A percentile compares a stretch with the other conserved stretches of the same genome.
phyloP scores from a whole-genome alignment of 2,113 vertebrate species.

The Ploceus nigricollis region DNA sequence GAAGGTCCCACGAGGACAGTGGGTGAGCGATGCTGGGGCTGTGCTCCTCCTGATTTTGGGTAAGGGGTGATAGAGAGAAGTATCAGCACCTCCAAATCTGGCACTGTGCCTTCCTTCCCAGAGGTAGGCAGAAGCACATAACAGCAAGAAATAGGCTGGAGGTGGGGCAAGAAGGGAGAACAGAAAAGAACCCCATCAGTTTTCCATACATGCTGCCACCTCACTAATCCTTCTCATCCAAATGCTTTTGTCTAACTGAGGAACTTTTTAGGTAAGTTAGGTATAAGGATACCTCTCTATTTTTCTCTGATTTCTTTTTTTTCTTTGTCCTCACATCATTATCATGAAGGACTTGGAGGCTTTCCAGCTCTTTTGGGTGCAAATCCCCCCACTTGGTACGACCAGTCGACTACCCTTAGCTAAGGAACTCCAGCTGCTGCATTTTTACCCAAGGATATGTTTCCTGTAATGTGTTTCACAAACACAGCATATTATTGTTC shows the following conservation, averaged over 20 bases:
- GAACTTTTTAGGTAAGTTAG: background rate
- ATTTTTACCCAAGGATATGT: background rate
- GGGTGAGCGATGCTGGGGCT: rapidly evolving
- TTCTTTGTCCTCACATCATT: background rate
- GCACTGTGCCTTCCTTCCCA: background rate
- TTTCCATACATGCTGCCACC: background rate
- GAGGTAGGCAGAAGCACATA: background rate
- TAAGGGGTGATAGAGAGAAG: background rate
- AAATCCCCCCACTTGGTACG: background rate
- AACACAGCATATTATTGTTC: background rate
- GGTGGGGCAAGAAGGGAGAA: background rate
- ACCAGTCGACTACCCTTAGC: background rate
- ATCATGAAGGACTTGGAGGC: background rate
- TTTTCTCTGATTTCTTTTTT: background rate
- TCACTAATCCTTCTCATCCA: background rate
- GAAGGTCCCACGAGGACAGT: background rate
- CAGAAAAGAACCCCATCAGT: background rate
- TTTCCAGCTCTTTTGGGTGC: background rate
- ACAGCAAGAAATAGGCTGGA: background rate
- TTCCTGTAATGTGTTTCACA: background rate
- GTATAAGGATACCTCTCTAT: background rate
- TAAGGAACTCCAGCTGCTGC: background rate
- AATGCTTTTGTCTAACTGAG: background rate
- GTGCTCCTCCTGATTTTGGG: background rate
- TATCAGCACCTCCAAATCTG: background rate